Evolutionary conservation across 2,888 invertebrate genomes (phyloP).

Genomic region (Trissolcus japonicus): DNA sequence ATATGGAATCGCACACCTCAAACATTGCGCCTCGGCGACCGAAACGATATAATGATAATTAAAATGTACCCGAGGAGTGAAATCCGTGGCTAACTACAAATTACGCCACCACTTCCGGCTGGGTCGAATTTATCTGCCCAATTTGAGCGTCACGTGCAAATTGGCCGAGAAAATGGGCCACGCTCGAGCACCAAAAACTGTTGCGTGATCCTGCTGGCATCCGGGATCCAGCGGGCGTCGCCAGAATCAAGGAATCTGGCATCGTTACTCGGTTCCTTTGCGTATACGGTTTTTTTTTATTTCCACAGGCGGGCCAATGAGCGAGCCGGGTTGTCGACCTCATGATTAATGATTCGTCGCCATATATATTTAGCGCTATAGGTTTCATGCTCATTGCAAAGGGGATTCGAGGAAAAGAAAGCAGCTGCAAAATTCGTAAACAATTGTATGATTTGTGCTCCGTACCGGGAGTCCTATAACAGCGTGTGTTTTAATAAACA

Average conservation of each 20-base stretch:
- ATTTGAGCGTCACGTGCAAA: conserved; percentile 39
- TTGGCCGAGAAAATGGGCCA: conserved; percentile 44
- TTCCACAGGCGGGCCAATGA: conserved; percentile 4
- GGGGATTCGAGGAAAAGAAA: conserved; percentile 35
- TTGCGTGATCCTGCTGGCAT: conserved; percentile 45
- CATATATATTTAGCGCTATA: conserved; percentile 50
- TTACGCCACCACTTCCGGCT: conserved; percentile 6
- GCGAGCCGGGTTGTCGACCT: conserved; percentile 55
- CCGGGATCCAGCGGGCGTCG: conserved; percentile 25
- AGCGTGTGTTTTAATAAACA: no score
- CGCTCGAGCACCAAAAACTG: conserved; percentile 20
- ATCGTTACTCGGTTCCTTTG: conserved; percentile 16
- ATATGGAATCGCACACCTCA: no score
- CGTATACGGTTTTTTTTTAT: conserved; percentile 10
- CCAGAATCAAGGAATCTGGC: conserved; percentile 19
- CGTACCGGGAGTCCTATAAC: background rate
- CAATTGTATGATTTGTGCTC: conserved; percentile 16
- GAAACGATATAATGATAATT: no score
- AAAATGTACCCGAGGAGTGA: no score
- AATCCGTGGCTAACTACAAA: background rate
- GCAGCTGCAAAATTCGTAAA: conserved; percentile 35
- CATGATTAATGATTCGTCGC: conserved; percentile 50
- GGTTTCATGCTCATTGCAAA: conserved; percentile 30
- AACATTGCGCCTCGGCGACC: no score
- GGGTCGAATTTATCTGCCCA: conserved; percentile 6